These are phyloP conservation scores for Andrena bucephala DNA, from an alignment of 2,888 invertebrate genomes.

Conservation along the genomic window DNA sequence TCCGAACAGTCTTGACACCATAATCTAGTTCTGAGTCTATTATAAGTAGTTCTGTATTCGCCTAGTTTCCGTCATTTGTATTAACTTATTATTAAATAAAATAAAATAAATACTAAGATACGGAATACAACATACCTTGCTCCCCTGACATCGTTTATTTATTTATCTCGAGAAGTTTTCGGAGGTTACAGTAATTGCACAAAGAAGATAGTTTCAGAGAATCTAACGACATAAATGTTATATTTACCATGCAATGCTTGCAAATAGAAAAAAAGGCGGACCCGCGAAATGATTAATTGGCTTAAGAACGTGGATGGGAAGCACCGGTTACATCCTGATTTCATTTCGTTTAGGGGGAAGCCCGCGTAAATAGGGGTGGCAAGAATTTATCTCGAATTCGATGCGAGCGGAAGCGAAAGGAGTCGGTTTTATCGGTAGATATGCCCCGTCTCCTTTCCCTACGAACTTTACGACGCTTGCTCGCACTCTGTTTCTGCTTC, in stretches of 20 bases:
- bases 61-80: too few species aligned
- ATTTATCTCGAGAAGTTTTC: not conserved
- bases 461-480: conserved; percentile 57
- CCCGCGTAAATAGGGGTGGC: conserved; percentile 39
- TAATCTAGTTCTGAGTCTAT: too few species aligned
- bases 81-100: too few species aligned
- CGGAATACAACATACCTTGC: too few species aligned
- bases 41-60: too few species aligned
- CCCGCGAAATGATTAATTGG: too few species aligned
- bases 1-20: too few species aligned
- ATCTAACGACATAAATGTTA: not conserved
- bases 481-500: conserved; percentile 58
- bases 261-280: not conserved
- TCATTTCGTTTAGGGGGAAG: conserved; percentile 30
- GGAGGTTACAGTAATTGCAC: not conserved
- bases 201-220: not conserved
- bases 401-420: conserved; percentile 62
- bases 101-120: too few species aligned
- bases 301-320: conserved; percentile 31
- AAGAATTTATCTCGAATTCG: conserved; percentile 60
- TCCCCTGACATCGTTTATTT: too few species aligned
- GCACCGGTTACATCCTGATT: conserved; percentile 43
- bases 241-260: not conserved
- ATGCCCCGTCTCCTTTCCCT: conserved; percentile 32
- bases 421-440: conserved; percentile 65